Evolutionary conservation across 2,797 vertebrate genomes (phyloP), one percentile per base, ranked within the genome.

Genomic region (Cyclura pinguis): DNA sequence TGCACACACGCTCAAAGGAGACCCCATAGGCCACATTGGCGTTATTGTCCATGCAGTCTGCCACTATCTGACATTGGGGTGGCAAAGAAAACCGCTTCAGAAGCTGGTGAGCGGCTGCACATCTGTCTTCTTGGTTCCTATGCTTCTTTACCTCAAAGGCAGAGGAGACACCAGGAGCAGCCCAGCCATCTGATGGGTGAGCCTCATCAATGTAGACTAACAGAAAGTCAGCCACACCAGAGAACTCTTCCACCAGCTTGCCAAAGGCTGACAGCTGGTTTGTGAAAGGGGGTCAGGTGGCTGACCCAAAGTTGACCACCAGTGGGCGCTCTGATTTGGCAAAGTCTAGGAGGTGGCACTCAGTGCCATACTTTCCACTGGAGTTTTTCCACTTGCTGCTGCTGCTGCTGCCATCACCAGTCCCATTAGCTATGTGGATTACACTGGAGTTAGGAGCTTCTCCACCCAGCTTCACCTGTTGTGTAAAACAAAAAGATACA

Each of bases 171-270:
- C 98, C 97, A 85, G 99, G 98, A 0, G 98, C 98, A 76, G 98
- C 98, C 99, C 99, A 99, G 96, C 98, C 99, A 0, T 99, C 99
- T 3, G 99, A 98, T 0, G 99, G 99, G 92, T 99, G 99, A 93
- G 99, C 99, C 97, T 99, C 99, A 69, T 99, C 99, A 1, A 99
- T 99, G 97, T 99, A 99, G 95, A 99, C 99, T 92, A 99, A 96
- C 95, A 99, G 96, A 96, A 99, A 99, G 96, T 99, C 99, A 35
- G 99, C 99, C 93, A 98, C 98, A 7, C 98, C 97, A 0, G 98
- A 98, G 97, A 98, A 99, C 96, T 99, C 98, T 94, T 99, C 98
- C 96, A 99, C 99, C 97, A 99, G 96, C 96, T 97, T 97, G 97
- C 98, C 97, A 96, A 99, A 99, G 92, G 98, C 97, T 0, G 98